Conservation (phyloP, 2,113 vertebrate genomes). For the Sorex fumeus region DNA sequence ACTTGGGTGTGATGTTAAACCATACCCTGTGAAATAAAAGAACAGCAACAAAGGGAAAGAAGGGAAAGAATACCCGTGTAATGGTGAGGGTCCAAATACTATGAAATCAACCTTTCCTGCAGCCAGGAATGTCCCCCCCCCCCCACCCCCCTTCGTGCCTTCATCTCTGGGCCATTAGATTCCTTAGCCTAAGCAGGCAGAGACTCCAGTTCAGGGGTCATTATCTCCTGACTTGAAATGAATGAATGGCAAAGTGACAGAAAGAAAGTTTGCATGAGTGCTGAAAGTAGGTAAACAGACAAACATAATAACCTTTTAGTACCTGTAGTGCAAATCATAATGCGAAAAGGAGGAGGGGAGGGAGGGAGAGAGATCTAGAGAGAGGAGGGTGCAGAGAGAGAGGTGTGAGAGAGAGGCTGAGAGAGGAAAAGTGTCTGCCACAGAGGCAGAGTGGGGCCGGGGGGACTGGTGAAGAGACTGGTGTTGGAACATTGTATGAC, state of each 20-base stretch:
- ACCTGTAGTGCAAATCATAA: too few relatives aligned
- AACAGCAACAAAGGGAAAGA: neutral
- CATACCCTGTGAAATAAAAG: neutral
- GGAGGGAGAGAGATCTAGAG: too few relatives aligned
- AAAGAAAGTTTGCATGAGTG: neutral
- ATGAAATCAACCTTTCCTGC: constrained; percentile 17
- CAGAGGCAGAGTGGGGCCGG: too few relatives aligned
- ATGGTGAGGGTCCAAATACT: constrained; percentile 4
- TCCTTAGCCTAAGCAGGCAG: neutral
- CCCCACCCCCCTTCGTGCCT: too few relatives aligned
- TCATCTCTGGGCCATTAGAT: neutral
- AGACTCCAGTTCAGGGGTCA: neutral
- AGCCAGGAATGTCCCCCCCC: constrained; percentile 36
- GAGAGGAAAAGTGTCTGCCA: neutral
- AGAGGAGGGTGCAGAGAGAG: too few relatives aligned
- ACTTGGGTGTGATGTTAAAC: neutral
- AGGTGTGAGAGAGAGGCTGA: too few relatives aligned
- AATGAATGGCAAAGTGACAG: neutral
- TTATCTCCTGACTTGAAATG: neutral
- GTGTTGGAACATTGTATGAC: too few relatives aligned
- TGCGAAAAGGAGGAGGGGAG: too few relatives aligned
- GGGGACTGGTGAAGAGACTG: too few relatives aligned
- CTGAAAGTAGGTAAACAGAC: too few relatives aligned
- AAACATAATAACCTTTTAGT: too few relatives aligned
- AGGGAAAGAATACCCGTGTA: neutral